A percentile compares a stretch with the other conserved stretches of the same genome.
Conservation (phyloP, 2,113 vertebrate species). For the Delphinus delphis region DNA sequence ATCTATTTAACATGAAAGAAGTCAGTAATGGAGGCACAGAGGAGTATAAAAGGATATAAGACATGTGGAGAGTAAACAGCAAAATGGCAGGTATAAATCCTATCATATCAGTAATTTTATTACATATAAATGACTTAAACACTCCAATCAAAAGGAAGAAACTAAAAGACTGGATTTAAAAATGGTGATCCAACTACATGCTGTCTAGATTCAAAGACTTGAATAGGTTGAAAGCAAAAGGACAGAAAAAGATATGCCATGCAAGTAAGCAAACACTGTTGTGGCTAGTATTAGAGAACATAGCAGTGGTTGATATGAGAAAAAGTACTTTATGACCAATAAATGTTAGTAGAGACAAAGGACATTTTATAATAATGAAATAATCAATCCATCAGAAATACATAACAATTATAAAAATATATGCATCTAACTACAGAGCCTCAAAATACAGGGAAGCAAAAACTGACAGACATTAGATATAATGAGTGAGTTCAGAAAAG, state of each 20-base stretch:
- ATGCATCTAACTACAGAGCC: background rate
- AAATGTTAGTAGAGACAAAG: background rate
- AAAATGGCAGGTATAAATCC: background rate
- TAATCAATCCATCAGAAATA: background rate
- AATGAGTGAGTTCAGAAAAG: background rate
- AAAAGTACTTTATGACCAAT: background rate
- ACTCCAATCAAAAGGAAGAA: background rate
- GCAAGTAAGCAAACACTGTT: background rate
- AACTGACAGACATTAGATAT: background rate
- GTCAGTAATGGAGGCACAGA: background rate
- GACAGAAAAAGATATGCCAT: background rate
- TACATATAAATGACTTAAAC: background rate
- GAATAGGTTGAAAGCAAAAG: background rate
- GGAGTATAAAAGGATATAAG: background rate
- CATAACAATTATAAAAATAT: background rate
- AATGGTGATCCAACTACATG: background rate
- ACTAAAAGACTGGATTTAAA: background rate
- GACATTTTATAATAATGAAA: background rate
- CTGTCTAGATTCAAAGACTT: background rate
- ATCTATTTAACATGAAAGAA: conserved; percentile 17
- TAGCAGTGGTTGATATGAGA: background rate
- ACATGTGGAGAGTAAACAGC: background rate
- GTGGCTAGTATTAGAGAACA: background rate
- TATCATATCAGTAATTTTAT: background rate
- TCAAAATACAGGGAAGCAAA: background rate